These are phyloP conservation scores for Anastrepha ludens DNA, from an alignment of 1,140 invertebrate genomes.

Conservation along the genomic window DNA sequence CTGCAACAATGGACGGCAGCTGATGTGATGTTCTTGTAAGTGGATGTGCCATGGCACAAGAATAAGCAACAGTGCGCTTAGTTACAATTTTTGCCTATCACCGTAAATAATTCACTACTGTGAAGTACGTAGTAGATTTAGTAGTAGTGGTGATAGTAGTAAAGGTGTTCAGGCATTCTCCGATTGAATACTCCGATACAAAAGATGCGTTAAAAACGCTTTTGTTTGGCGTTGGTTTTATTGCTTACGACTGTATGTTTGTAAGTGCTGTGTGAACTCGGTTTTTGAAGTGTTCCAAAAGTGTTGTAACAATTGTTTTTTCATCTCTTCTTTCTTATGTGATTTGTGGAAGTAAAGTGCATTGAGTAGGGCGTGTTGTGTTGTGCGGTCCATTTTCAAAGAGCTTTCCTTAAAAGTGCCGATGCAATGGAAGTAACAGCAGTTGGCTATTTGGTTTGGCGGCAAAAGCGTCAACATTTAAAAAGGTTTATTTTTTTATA, in stretches of 20 bases:
- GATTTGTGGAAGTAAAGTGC: slow-evolving; percentile 1
- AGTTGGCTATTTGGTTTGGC: not conserved
- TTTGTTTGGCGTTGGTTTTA: slow-evolving; percentile 34
- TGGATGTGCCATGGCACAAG: not conserved
- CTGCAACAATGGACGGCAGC: not conserved
- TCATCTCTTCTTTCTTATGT: not conserved
- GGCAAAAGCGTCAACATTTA: slow-evolving; percentile 13
- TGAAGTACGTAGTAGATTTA: not conserved
- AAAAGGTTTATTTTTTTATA: not conserved
- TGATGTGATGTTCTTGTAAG: not conserved
- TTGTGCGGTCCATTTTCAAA: slow-evolving; percentile 31
- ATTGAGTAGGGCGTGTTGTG: not conserved
- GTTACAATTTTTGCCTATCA: slow-evolving; percentile 54
- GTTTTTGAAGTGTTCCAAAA: slow-evolving; percentile 17
- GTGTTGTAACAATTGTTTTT: slow-evolving; percentile 22
- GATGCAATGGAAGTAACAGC: not conserved
- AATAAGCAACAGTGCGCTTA: not conserved
- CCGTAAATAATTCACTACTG: slow-evolving; percentile 54
- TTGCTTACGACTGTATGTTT: not conserved
- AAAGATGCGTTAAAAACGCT: slow-evolving; percentile 17
- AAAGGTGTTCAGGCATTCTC: not conserved
- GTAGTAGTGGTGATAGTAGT: not conserved
- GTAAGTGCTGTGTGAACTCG: not conserved
- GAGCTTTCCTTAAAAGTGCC: slow-evolving; percentile 19
- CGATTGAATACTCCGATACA: not conserved